A percentile compares a stretch with the other conserved stretches of the same genome.
phyloP scores from a whole-genome alignment of 1,140 invertebrate genomes.

The Tetramorium simillimum region DNA sequence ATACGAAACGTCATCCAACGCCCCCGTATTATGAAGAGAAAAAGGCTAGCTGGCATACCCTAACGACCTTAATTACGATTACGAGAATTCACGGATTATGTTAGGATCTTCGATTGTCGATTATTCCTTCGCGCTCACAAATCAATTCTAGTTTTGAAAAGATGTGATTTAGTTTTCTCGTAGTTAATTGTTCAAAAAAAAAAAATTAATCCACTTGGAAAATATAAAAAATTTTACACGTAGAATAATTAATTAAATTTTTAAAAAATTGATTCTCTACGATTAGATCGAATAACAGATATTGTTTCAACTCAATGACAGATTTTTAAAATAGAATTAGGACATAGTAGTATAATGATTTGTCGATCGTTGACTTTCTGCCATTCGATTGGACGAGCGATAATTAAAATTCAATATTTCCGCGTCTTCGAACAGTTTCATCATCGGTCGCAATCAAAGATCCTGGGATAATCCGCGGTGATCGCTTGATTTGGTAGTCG shows the following conservation, averaged over 20 bases:
- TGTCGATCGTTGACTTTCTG: not conserved
- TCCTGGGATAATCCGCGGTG: slow-evolving; percentile 20
- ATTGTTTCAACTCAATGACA: slow-evolving; percentile 19
- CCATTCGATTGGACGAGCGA: not conserved
- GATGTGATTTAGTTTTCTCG: slow-evolving; percentile 43
- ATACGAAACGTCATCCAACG: not conserved
- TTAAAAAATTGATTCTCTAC: not conserved
- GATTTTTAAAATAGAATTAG: not conserved
- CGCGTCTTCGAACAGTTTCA: not conserved
- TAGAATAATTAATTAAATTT: not conserved
- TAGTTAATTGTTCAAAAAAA: not conserved
- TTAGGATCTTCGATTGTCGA: slow-evolving; percentile 36
- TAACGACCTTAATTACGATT: slow-evolving; percentile 12
- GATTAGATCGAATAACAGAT: not conserved
- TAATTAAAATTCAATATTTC: not conserved
- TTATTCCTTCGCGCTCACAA: not conserved
- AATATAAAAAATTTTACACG: not conserved
- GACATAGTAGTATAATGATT: not conserved
- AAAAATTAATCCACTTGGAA: not conserved
- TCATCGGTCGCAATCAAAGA: not conserved
- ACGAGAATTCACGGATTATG: slow-evolving; percentile 12
- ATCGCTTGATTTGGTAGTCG: slow-evolving; percentile 57
- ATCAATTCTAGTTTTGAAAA: slow-evolving; percentile 53
- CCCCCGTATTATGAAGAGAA: not conserved
- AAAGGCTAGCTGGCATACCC: slow-evolving; percentile 65